Conservation (phyloP, 92 coral and sea anemone species). For the Zoanthus sociatus region DNA sequence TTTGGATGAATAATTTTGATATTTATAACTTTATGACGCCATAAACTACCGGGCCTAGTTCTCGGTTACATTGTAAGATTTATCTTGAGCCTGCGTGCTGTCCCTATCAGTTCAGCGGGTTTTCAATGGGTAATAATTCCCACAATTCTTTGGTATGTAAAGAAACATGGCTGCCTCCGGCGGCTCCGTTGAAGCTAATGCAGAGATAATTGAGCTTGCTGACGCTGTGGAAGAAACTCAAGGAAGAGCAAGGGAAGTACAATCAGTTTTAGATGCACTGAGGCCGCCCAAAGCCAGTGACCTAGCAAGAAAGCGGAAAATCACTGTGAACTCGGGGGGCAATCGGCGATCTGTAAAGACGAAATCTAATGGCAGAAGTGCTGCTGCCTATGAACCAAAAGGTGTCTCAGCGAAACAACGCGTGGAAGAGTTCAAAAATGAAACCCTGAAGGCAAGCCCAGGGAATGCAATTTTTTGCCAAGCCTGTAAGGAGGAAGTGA, state of each 20-base stretch:
- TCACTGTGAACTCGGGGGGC: constrained; percentile 59
- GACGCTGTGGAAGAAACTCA: constrained; percentile 41
- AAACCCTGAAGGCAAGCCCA: constrained; percentile 39
- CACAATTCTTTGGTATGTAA: constrained; percentile 23
- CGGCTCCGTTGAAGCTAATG: constrained; percentile 37
- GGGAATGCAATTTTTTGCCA: constrained; percentile 52
- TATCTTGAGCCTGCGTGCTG: constrained; percentile 30
- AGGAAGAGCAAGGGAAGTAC: constrained; percentile 40
- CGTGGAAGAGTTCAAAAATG: constrained; percentile 46
- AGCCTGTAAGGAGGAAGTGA: constrained; percentile 49
- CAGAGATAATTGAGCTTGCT: constrained; percentile 41
- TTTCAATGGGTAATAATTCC: constrained; percentile 27
- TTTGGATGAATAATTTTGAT: constrained; percentile 31
- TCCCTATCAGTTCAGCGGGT: constrained; percentile 25
- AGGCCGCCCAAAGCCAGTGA: constrained; percentile 48
- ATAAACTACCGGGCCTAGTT: constrained; percentile 39
- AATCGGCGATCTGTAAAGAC: constrained; percentile 54
- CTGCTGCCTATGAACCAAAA: constrained; percentile 44
- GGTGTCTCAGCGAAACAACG: constrained; percentile 44
- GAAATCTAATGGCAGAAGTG: constrained; percentile 44
- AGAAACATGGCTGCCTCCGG: constrained; percentile 37
- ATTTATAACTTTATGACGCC: constrained; percentile 37
- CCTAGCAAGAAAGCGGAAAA: constrained; percentile 57
- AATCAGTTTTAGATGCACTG: constrained; percentile 50
- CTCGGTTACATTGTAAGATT: constrained; percentile 34